Base-by-base conservation (phyloP, 2,113 vertebrate species). In the Brienomyrus longianalis region DNA sequence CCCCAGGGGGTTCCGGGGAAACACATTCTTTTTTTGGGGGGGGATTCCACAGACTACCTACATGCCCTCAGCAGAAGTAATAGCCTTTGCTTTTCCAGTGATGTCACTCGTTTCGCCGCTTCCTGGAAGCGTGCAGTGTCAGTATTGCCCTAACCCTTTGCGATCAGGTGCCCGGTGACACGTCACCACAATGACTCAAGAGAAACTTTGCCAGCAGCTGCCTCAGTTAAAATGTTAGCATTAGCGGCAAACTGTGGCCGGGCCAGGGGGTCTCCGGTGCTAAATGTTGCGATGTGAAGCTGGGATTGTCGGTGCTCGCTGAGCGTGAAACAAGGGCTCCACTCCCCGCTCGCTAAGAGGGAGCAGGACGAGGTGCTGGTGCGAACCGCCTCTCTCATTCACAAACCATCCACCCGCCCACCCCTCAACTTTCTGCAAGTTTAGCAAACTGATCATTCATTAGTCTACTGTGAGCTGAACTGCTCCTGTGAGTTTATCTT, bases 1-100 rank as follows among this genome's bases (percentile, higher is more conserved):
- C 91, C 84, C 89, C 70, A 88, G 87, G 90, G 85, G 88, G 74
- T 88, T 2, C 66, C 21, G 43, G 35, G 21, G 21, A 31, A 80
- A 77, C 3, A 54, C 10, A 11, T 50, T 50, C 15, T 3, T 54
- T 19, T 56, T 54, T 21, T 19, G 27, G 39, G 39, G 5, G 83
- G 77, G 48, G n/a, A 66, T 27, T n/a, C 62, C 62, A 66, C 62
- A 66, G 59, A 9, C 9, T 66, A 66, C 9, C 59, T 66, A 27
- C 59, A 27, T 27, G 59, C n/a, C 21, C 62, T 66, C n/a, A 27
- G n/a, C 62, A 31, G n/a, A 31, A n/a, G 62, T 66, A 31, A 31
- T n/a, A n/a, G 59, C 23, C n/a, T 66, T 2, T 62, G 59, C 59
- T 27, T 1, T 8, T 27, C 23, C 9, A 66, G 56, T 2, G 8